These are phyloP conservation scores for Gryllus longicercus DNA, from an alignment of 2,888 invertebrate species.

Conservation along the genomic window DNA sequence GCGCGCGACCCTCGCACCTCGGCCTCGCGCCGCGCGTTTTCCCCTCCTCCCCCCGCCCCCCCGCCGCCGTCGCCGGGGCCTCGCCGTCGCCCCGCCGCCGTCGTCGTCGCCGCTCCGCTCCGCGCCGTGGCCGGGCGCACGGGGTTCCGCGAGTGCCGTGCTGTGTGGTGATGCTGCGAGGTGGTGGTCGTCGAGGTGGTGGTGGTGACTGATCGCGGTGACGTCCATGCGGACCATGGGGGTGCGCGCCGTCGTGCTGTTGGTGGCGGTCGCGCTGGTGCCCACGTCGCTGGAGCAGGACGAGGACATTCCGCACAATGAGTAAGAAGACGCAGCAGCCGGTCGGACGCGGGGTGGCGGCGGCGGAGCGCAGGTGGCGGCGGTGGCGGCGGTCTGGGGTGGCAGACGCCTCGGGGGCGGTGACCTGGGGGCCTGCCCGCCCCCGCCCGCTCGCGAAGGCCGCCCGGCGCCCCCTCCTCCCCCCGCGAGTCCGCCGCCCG, in stretches of 20 bases:
- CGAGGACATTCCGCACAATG: constrained; percentile 86
- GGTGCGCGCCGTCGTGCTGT: constrained; percentile 43
- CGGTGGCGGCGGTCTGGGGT: too few relatives aligned
- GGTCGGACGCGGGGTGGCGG: not conserved
- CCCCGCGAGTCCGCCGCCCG: not conserved
- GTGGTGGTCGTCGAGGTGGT: not conserved
- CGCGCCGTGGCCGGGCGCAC: not conserved
- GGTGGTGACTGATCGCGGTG: not conserved
- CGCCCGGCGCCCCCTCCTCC: not conserved
- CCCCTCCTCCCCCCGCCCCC: not conserved
- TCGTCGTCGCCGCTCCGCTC: not conserved
- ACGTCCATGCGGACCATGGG: not conserved
- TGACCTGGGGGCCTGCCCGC: not conserved
- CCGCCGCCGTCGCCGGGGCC: not conserved
- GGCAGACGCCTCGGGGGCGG: not conserved
- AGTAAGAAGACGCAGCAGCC: constrained; percentile 59
- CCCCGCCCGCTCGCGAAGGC: constrained; percentile 1
- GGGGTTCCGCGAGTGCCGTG: constrained; percentile 11
- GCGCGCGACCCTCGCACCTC: not conserved
- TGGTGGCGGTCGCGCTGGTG: constrained; percentile 42
- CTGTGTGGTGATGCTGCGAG: not conserved
- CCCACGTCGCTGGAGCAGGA: constrained; percentile 67
- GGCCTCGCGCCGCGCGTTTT: not conserved
- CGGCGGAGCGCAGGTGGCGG: not conserved
- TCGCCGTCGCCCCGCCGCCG: not conserved